Conservation (phyloP, 2,797 vertebrate genomes). For the Pterois miles region DNA sequence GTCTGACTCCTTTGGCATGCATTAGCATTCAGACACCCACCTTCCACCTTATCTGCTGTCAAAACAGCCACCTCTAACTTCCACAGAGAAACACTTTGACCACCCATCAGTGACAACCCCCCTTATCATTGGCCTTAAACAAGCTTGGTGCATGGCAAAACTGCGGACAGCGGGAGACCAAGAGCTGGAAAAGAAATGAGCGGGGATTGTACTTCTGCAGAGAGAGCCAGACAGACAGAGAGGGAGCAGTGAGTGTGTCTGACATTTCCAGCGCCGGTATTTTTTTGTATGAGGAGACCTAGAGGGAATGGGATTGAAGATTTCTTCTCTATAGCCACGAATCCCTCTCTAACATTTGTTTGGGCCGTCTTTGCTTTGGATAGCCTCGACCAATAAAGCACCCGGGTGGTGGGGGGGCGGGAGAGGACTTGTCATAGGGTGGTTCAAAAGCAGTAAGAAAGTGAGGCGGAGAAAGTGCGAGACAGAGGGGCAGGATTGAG, state of each 20-base stretch:
- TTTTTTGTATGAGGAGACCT: slow-evolving; percentile 49
- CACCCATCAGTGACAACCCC: slow-evolving; percentile 62
- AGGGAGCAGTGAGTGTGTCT: slow-evolving; percentile 47
- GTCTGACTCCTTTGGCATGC: slow-evolving; percentile 43
- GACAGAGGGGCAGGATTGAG: slow-evolving; percentile 8
- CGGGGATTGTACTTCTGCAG: slow-evolving; percentile 38
- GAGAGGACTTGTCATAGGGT: slow-evolving; percentile 38
- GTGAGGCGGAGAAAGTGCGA: slow-evolving; percentile 1
- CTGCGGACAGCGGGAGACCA: slow-evolving; percentile 9
- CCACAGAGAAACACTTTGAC: slow-evolving; percentile 64
- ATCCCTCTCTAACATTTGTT: slow-evolving; percentile 49
- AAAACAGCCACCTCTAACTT: slow-evolving; percentile 65
- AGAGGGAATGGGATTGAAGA: slow-evolving; percentile 46
- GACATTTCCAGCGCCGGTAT: slow-evolving; percentile 57
- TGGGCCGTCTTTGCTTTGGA: slow-evolving; percentile 45
- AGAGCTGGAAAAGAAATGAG: slow-evolving; percentile 11
- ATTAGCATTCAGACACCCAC: slow-evolving; percentile 66
- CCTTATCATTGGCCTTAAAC: slow-evolving; percentile 66
- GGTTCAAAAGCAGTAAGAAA: slow-evolving; percentile 22
- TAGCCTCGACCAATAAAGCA: slow-evolving; percentile 47
- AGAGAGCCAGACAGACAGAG: slow-evolving; percentile 32
- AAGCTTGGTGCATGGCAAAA: slow-evolving; percentile 55
- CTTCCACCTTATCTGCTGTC: slow-evolving; percentile 70
- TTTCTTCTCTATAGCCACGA: slow-evolving; percentile 3
- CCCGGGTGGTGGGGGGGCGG: not conserved